Percentiles rank a stretch among this genome's conserved stretches.
phyloP scores from a whole-genome alignment of 1,140 invertebrate species.

The Heliconius congener region DNA sequence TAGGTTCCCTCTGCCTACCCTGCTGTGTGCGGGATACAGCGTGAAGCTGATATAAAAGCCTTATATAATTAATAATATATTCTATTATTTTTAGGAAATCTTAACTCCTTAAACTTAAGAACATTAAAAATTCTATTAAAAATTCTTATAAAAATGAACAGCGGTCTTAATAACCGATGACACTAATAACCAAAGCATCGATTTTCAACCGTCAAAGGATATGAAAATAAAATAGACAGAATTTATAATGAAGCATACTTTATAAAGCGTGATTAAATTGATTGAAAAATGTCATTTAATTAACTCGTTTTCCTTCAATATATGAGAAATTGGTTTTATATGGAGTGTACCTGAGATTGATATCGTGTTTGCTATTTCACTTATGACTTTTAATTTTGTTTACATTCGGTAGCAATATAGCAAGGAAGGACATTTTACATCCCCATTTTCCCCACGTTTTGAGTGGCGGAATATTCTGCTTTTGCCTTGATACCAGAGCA shows the following conservation, averaged over 20 bases:
- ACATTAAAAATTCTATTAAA: neutral
- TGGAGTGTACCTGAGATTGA: neutral
- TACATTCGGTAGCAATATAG: too few species aligned
- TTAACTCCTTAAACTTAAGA: neutral
- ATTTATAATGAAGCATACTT: neutral
- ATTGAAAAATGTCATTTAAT: neutral
- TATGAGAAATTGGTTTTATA: neutral
- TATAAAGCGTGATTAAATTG: neutral
- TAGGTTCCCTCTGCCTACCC: too few species aligned
- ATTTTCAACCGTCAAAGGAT: neutral
- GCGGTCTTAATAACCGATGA: neutral
- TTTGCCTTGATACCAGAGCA: too few species aligned
- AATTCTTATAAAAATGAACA: conserved; percentile 1
- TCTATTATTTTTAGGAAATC: too few species aligned
- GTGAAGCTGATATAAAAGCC: too few species aligned
- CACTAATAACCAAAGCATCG: neutral
- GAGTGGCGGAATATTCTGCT: too few species aligned
- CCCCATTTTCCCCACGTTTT: too few species aligned
- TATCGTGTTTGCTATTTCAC: neutral
- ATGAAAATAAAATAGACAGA: neutral
- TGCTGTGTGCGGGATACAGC: too few species aligned
- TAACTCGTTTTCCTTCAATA: neutral
- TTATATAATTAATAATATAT: too few species aligned
- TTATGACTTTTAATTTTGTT: neutral
- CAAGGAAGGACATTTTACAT: too few species aligned